A percentile compares a stretch with the other conserved stretches of the same genome.
These are phyloP conservation scores for Hafferia zeledoni DNA, from an alignment of 2,797 vertebrate species.

Conservation along the genomic window DNA sequence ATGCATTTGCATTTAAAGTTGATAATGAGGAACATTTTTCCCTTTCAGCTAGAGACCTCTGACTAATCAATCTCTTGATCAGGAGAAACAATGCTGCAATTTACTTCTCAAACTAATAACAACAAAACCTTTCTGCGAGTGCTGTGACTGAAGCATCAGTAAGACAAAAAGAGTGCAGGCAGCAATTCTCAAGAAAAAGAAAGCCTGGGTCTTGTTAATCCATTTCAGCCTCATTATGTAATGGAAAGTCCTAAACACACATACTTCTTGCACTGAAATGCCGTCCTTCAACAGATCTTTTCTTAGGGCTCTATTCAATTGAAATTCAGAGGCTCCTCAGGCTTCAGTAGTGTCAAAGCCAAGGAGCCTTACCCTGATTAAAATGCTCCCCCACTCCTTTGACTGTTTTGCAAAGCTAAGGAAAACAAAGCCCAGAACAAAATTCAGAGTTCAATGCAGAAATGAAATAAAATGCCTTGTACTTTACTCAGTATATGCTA, in stretches of 20 bases:
- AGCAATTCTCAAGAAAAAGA: constrained; percentile 73
- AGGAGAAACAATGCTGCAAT: constrained; percentile 55
- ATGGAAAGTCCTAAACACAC: constrained; percentile 69
- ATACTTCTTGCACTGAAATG: constrained; percentile 57
- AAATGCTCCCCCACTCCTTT: background rate
- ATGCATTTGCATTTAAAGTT: constrained; percentile 63
- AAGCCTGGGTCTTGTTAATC: constrained; percentile 70
- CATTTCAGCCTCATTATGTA: constrained; percentile 69
- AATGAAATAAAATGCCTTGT: background rate
- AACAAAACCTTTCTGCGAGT: constrained; percentile 69
- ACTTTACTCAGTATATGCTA: background rate
- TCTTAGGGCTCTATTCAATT: constrained; percentile 68
- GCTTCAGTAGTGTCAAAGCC: constrained; percentile 47
- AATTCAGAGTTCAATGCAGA: background rate
- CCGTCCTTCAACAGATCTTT: constrained; percentile 59
- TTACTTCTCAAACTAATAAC: constrained; percentile 62
- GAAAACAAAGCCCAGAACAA: background rate
- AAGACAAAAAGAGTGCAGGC: constrained; percentile 65
- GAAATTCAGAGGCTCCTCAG: constrained; percentile 53
- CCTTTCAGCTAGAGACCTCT: constrained; percentile 61
- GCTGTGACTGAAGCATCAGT: constrained; percentile 72
- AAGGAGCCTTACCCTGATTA: constrained; percentile 49
- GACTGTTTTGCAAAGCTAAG: background rate
- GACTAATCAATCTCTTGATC: constrained; percentile 68
- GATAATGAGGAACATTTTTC: constrained; percentile 66